Conservation (phyloP, 2,113 vertebrate genomes). For the Cololabis saira region DNA sequence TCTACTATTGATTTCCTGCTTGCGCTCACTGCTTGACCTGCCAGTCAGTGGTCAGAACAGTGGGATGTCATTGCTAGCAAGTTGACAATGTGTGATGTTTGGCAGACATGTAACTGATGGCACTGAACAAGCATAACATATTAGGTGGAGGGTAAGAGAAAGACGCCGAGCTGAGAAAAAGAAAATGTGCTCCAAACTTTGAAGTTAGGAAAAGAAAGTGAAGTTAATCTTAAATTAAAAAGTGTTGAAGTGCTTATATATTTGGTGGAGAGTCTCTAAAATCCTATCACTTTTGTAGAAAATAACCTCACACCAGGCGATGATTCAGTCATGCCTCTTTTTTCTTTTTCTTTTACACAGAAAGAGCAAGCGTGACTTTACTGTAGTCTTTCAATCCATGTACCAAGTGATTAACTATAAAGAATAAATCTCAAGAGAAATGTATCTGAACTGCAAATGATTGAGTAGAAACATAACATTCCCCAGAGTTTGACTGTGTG, state of each 20-base stretch:
- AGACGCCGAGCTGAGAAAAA: constrained; percentile 38
- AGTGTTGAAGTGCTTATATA: constrained; percentile 68
- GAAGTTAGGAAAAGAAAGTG: constrained; percentile 40
- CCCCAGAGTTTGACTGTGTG: constrained; percentile 49
- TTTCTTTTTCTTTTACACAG: constrained; percentile 62
- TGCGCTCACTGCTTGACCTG: constrained; percentile 85
- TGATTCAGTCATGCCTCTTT: constrained; percentile 69
- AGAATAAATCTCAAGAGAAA: constrained; percentile 76
- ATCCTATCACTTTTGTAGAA: constrained; percentile 67
- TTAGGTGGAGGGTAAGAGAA: constrained; percentile 43
- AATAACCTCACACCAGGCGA: constrained; percentile 58
- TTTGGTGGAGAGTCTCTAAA: constrained; percentile 55
- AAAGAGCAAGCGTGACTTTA: constrained; percentile 65
- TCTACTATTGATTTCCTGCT: constrained; percentile 91
- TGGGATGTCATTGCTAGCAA: constrained; percentile 88
- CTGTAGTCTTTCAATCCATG: constrained; percentile 70
- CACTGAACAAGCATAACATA: constrained; percentile 76
- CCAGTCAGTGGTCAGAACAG: constrained; percentile 89
- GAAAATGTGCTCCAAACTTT: constrained; percentile 28
- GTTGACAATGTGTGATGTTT: constrained; percentile 80
- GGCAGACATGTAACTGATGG: constrained; percentile 79
- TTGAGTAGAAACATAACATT: constrained; percentile 67
- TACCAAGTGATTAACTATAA: constrained; percentile 79
- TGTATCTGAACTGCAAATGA: constrained; percentile 69
- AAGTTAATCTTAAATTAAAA: constrained; percentile 80